Conservation (phyloP, 2,113 vertebrate genomes). For the Festucalex cinctus region DNA sequence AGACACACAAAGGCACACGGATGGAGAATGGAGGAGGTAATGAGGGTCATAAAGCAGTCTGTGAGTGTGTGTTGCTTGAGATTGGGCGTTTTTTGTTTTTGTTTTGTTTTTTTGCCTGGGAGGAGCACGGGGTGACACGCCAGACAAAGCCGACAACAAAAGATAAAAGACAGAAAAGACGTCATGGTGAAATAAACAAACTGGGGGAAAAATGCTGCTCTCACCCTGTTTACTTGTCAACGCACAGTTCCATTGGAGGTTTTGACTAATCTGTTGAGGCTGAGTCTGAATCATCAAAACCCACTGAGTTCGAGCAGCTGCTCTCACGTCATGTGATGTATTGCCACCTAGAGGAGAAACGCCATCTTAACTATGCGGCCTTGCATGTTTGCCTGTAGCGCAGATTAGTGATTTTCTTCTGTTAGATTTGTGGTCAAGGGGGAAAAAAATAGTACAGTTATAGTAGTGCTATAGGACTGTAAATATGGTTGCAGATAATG, state of each 20-base stretch:
- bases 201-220: neutral
- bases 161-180: slow-evolving; percentile 16
- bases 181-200: slow-evolving; percentile 2
- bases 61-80: slow-evolving; percentile 46
- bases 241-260: neutral
- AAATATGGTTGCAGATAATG: neutral
- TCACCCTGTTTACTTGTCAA: neutral
- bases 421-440: neutral
- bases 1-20: slow-evolving; percentile 44
- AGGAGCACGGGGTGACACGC: neutral
- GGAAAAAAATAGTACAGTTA: neutral
- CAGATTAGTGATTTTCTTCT: neutral
- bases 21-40: slow-evolving; percentile 39
- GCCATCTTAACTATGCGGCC: too few species aligned
- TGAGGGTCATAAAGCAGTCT: slow-evolving; percentile 50
- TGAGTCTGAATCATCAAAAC: neutral
- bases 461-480: neutral
- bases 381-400: neutral
- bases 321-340: neutral
- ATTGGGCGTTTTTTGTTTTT: slow-evolving; percentile 53
- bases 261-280: neutral
- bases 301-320: neutral
- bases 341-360: slow-evolving; percentile 24
- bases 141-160: slow-evolving; percentile 14
- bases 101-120: neutral